phyloP scores from a whole-genome alignment of 2,888 invertebrate genomes.

The Craniophora ligustri region DNA sequence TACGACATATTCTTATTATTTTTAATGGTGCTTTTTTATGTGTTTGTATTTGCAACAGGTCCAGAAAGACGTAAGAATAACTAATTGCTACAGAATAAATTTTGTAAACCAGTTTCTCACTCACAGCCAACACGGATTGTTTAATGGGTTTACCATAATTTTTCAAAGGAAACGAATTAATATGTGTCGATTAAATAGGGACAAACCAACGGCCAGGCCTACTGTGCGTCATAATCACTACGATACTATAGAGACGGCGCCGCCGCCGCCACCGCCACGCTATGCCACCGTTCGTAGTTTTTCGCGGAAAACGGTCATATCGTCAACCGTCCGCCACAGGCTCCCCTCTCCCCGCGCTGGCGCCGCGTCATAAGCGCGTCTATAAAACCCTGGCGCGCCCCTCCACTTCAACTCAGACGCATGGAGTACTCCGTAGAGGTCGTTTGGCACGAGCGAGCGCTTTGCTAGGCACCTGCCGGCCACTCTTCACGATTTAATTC shows the following conservation, averaged over 20 bases:
- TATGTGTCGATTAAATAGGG: constrained; percentile 62
- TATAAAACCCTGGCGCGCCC: constrained; percentile 85
- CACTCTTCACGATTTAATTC: constrained; percentile 85
- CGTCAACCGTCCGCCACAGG: constrained; percentile 65
- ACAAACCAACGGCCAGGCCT: constrained; percentile 75
- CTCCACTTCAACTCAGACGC: constrained; percentile 88
- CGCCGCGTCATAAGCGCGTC: constrained; percentile 79
- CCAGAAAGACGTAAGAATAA: constrained; percentile 61
- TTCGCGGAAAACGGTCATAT: constrained; percentile 86
- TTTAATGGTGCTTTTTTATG: constrained; percentile 23
- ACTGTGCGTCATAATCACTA: constrained; percentile 77
- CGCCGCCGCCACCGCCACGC: constrained; percentile 70
- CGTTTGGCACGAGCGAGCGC: constrained; percentile 89
- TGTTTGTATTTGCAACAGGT: constrained; percentile 41
- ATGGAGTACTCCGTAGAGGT: constrained; percentile 90
- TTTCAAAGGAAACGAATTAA: constrained; percentile 50
- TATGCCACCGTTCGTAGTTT: constrained; percentile 80
- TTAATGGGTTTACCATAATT: constrained; percentile 50
- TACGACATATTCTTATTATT: constrained; percentile 8
- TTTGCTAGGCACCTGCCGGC: constrained; percentile 90
- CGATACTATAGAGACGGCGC: constrained; percentile 71
- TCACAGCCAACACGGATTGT: constrained; percentile 69
- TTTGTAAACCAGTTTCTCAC: constrained; percentile 46
- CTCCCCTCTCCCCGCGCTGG: constrained; percentile 61
- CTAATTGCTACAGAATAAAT: constrained; percentile 26